Evolutionary conservation across 2,113 vertebrate genomes (phyloP).

Genomic region (Perca fluviatilis): DNA sequence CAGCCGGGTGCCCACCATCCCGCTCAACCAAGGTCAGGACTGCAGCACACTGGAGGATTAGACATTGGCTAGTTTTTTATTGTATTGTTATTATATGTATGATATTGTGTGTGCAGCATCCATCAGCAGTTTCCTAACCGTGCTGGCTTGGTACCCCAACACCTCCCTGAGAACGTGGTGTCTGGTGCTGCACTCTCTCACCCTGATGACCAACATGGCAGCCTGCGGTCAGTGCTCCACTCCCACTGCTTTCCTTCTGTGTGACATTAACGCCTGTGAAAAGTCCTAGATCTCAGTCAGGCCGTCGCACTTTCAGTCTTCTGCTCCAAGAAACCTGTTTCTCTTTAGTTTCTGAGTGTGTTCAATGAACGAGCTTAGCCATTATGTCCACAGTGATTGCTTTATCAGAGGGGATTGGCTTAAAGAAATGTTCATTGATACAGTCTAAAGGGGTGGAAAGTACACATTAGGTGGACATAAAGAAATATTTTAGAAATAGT

Average conservation of each 20-base stretch:
- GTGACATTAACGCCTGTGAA: background rate
- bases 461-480: background rate
- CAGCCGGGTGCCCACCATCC: slow-evolving; percentile 94
- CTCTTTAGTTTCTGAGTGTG: no score
- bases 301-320: background rate
- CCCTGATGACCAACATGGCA: slow-evolving; percentile 99
- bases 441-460: background rate
- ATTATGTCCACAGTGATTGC: background rate
- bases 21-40: slow-evolving; percentile 94
- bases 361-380: background rate
- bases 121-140: slow-evolving; percentile 95
- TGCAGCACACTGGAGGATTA: background rate
- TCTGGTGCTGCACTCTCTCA: slow-evolving; percentile 97
- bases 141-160: slow-evolving; percentile 98
- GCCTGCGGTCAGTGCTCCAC: slow-evolving; percentile 88
- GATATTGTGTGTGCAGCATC: slow-evolving; percentile 84
- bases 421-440: background rate
- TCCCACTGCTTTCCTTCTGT: background rate
- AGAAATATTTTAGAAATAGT: background rate
- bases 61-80: background rate
- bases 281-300: background rate
- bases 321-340: background rate
- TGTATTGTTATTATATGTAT: background rate
- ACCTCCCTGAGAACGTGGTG: slow-evolving; percentile 97
- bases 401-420: background rate